phyloP scores from a whole-genome alignment of 2,888 invertebrate species.

The Thelaira solivaga region DNA sequence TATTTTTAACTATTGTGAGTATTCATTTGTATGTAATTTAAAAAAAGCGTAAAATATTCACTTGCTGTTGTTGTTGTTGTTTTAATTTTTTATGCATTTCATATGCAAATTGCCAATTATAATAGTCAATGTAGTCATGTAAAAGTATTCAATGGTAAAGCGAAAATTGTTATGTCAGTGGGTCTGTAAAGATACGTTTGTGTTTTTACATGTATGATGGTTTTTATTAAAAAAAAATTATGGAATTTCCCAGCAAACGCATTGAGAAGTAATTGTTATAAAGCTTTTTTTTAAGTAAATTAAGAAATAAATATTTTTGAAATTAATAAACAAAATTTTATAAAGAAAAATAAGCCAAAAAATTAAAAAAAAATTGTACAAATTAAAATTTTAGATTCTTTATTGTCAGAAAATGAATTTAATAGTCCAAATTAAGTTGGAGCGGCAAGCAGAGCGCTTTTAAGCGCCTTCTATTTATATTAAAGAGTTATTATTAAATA shows the following conservation, averaged over 20 bases:
- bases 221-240: not conserved
- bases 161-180: slow-evolving; percentile 27
- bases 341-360: too few species aligned
- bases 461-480: too few species aligned
- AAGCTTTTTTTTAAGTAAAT: too few species aligned
- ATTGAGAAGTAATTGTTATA: too few species aligned
- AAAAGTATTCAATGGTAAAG: slow-evolving; percentile 38
- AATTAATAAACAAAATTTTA: too few species aligned
- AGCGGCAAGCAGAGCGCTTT: too few species aligned
- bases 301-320: too few species aligned
- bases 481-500: too few species aligned
- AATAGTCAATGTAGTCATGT: slow-evolving; percentile 50
- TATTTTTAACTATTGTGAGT: slow-evolving; percentile 1
- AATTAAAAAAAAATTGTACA: too few species aligned
- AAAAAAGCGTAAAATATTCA: slow-evolving; percentile 53
- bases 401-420: too few species aligned
- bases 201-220: not conserved
- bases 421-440: too few species aligned
- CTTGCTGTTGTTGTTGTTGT: slow-evolving; percentile 38
- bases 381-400: too few species aligned
- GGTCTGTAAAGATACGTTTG: not conserved
- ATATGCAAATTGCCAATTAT: slow-evolving; percentile 61
- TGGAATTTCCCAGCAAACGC: not conserved
- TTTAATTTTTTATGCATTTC: slow-evolving; percentile 49
- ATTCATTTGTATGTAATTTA: slow-evolving; percentile 17